These are phyloP conservation scores for Phyllostomus discolor DNA, from an alignment of 2,113 vertebrate genomes.

Conservation along the genomic window DNA sequence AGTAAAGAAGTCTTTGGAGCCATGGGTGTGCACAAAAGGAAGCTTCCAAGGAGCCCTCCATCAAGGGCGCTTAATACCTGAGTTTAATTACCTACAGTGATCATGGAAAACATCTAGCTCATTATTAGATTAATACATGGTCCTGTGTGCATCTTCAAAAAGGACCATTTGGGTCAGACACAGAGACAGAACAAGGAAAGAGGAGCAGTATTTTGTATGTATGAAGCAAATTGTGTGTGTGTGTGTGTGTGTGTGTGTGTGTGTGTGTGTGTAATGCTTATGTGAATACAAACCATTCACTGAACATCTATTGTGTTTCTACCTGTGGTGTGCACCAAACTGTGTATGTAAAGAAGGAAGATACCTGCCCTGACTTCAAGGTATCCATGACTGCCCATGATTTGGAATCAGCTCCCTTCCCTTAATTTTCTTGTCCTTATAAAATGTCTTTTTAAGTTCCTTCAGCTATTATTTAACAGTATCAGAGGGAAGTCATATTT, in stretches of 20 bases:
- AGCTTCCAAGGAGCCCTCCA: background rate
- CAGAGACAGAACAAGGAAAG: background rate
- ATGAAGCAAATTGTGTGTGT: background rate
- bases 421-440: background rate
- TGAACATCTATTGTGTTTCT: background rate
- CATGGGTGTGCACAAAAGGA: background rate
- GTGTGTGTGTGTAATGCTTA: background rate
- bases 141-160: background rate
- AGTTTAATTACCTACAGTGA: background rate
- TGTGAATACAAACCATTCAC: background rate
- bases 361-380: background rate
- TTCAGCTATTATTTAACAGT: background rate
- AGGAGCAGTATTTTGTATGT: background rate
- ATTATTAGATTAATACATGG: background rate
- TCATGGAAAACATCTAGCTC: background rate
- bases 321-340: background rate
- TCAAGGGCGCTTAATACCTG: background rate
- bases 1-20: background rate
- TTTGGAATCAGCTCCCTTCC: background rate
- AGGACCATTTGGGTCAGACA: background rate
- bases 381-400: background rate
- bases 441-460: background rate
- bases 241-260: background rate
- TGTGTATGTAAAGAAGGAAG: background rate
- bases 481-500: background rate